Base-by-base conservation (phyloP, 2,888 invertebrate genomes). In the Sussaba pulchella region DNA sequence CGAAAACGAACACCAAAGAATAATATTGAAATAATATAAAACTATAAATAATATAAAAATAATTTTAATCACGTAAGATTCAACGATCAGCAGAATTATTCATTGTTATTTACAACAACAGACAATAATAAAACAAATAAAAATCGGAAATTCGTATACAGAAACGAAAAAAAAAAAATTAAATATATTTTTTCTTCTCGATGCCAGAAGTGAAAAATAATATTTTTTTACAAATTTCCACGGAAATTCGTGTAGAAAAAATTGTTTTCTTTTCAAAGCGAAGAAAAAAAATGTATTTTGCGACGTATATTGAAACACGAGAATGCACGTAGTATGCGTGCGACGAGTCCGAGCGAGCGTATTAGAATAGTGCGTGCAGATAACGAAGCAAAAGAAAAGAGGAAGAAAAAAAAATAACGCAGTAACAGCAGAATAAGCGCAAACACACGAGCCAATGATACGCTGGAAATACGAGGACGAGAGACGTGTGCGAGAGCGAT, bases 401-500 rank as follows among this genome's bases (percentile, higher is more conserved):
- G n/a, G 14, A 9, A 17, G n/a, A 12, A 24, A 43, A 47, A 47
- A 64, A 41, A 36, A 36, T 14, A 63, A 54, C 17, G 67, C n/a
- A 31, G 52, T 47, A 59, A 57, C 31, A 66, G 31, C 47, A 47
- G 69, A 64, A 64, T 79, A 74, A 79, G 79, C 79, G 36, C 19
- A 75, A 79, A 75, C 54, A 19, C 50, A 24, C 59, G 66, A 57
- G 31, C 8, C 54, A 26, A 31, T 36, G 79, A 79, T 75, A 52
- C n/a, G 43, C 43, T 61, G 66, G 78, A 78, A 78, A 78, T 78
- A 72, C 26, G 72, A 78, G 59, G 72, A 72, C 72, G 31, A 77
- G 43, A 39, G 57, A 66, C 57, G n/a, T n/a, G n/a, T 66, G 50
- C 43, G 47, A 54, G 36, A n/a, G n/a, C n/a, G n/a, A n/a, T n/a